These are phyloP conservation scores for Zoanthus gigantus DNA, from an alignment of 92 coral and sea anemone genomes.

Conservation along the genomic window DNA sequence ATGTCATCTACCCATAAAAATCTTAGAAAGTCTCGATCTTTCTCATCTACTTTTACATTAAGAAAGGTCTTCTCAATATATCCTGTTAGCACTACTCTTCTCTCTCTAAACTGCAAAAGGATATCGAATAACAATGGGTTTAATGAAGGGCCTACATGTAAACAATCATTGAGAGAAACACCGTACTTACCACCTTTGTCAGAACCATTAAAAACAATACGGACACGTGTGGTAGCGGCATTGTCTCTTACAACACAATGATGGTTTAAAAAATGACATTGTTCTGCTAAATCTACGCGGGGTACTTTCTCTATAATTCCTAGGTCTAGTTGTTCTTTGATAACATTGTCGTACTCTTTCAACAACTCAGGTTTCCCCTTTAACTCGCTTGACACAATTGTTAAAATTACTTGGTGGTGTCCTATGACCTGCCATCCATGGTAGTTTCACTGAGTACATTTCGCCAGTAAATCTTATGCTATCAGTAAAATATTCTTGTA, in stretches of 20 bases:
- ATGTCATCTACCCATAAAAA: conserved; percentile 64
- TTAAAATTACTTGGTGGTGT: conserved; percentile 6
- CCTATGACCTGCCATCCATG: conserved; percentile 26
- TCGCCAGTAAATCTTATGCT: conserved; percentile 32
- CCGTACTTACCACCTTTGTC: conserved; percentile 10
- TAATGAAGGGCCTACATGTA: conserved; percentile 38
- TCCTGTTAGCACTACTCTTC: conserved; percentile 46
- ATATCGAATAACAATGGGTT: conserved; percentile 11
- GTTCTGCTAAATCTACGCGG: conserved; percentile 3
- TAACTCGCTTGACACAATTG: neutral
- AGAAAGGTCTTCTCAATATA: conserved; percentile 68
- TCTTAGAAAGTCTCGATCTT: conserved; percentile 53
- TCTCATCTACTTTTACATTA: conserved; percentile 37
- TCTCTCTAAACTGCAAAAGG: conserved; percentile 44
- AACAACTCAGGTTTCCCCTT: conserved; percentile 15
- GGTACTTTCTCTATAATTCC: conserved; percentile 24
- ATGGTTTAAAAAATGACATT: conserved; percentile 21
- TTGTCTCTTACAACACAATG: conserved; percentile 33
- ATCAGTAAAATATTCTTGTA: conserved; percentile 36
- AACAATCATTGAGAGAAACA: conserved; percentile 35
- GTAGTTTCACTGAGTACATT: conserved; percentile 39
- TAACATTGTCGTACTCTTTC: neutral
- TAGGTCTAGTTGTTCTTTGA: conserved; percentile 12
- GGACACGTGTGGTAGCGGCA: conserved; percentile 6
- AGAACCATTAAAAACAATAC: conserved; percentile 15